Conservation (phyloP, 2,113 vertebrate genomes). For the Dipodomys stephensi region DNA sequence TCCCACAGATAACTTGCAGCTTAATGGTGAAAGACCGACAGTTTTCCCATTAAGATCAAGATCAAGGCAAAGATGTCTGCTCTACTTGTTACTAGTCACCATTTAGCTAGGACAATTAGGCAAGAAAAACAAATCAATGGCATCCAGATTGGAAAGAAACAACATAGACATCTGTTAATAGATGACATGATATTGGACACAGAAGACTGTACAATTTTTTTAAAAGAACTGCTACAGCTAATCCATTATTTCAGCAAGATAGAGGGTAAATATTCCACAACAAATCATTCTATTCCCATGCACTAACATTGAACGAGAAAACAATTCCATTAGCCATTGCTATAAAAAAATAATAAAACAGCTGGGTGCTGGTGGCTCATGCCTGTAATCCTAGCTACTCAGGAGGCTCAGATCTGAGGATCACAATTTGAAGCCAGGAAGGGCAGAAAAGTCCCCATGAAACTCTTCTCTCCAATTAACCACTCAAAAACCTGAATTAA, state of each 20-base stretch:
- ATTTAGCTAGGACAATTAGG: neutral
- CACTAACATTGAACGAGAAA: neutral
- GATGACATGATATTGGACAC: neutral
- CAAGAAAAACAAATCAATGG: neutral
- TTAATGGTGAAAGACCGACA: neutral
- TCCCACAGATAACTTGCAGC: neutral
- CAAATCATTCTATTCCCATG: neutral
- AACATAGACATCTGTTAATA: neutral
- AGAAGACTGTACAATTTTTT: neutral
- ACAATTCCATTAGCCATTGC: neutral
- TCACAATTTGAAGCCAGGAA: no score
- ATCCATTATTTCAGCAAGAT: conserved; percentile 21
- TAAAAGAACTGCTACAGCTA: neutral
- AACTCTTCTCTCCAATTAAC: no score
- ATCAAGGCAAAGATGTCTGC: neutral
- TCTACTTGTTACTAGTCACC: neutral
- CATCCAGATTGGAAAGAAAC: neutral
- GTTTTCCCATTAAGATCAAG: neutral
- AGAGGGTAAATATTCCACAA: neutral
- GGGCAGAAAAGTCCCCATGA: no score
- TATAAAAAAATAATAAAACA: neutral
- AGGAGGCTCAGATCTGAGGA: no score
- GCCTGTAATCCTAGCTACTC: no score
- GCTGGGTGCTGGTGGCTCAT: no score
- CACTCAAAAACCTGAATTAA: no score